Base-by-base conservation (phyloP, 2,797 vertebrate species). In the Lepidocolaptes lacrymiger region DNA sequence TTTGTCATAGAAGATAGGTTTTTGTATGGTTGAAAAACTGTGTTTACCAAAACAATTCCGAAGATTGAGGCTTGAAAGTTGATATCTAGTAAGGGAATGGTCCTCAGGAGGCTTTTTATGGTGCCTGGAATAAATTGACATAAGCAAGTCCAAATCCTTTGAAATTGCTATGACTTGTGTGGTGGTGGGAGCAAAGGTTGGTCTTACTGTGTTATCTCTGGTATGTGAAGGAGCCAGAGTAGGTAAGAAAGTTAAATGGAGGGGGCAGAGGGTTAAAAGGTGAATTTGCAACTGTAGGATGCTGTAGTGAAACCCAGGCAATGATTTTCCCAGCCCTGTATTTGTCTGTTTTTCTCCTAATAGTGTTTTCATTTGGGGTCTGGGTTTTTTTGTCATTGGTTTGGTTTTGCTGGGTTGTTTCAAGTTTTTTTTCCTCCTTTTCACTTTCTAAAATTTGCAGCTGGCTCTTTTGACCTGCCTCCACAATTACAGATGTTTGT, bases 391-490 rank as follows among this genome's bases (percentile, higher is more conserved):
- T 19, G 4, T 24, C 20, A 13, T 12, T 71, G 21, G 46, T 64
- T 44, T 64, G 17, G 37, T 26, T 24, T n/a, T 17, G 32, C 21
- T n/a, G 32, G 6, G 21, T 18, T n/a, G 26, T n/a, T 12, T 18
- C 44, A 11, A 10, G 44, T 5, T 44, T 43, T 46, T 64, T 66
- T 34, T 49, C 32, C 13, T 4, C 2, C 9, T 80, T 94, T 88
- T 72, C 1, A 13, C 77, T 72, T 71, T 73, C 51, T 58, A 51
- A 37, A 94, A 88, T 81, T 85, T 66, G 49, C 68, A 92, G 36
- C 79, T 81, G 88, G n/a, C 66, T 93, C 64, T 90, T 88, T 49
- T 86, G 69, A 86, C 73, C 82, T 95, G 73, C 63, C 89, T 78
- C 82, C 62, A 92, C 82, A 66, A 39, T 92, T 64, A 64, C 64